phyloP scores from a whole-genome alignment of 2,113 vertebrate species.

The Abramis brama region DNA sequence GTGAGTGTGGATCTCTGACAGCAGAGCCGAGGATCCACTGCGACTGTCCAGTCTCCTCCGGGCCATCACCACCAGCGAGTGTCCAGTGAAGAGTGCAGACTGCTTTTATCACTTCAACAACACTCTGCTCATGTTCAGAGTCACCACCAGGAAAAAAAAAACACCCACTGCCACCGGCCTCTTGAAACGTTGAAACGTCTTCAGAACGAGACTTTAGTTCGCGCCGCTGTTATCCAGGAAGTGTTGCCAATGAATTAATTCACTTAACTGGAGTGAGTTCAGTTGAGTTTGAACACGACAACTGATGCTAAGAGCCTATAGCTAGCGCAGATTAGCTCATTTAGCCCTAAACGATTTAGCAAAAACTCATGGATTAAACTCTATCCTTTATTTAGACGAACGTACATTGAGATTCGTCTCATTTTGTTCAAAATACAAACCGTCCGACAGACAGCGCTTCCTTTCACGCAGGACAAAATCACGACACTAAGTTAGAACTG shows the following conservation, averaged over 20 bases:
- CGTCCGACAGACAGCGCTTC: neutral
- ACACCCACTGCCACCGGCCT: neutral
- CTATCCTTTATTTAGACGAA: neutral
- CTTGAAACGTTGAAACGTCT: neutral
- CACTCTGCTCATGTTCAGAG: slow-evolving; percentile 21
- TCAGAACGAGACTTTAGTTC: neutral
- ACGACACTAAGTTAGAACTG: neutral
- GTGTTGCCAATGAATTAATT: neutral
- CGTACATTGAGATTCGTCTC: neutral
- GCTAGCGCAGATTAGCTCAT: slow-evolving; percentile 43
- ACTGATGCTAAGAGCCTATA: slow-evolving; percentile 6
- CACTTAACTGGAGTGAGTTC: neutral
- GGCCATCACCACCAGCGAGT: slow-evolving; percentile 65
- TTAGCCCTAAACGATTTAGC: neutral
- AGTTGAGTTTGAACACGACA: neutral
- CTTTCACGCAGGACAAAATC: slow-evolving; percentile 9
- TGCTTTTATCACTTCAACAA: neutral
- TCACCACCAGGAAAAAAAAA: slow-evolving; percentile 13
- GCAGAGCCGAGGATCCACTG: slow-evolving; percentile 78
- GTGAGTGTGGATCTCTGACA: slow-evolving; percentile 80
- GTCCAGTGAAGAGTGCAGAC: slow-evolving; percentile 6
- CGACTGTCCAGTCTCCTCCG: slow-evolving; percentile 86
- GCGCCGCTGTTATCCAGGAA: neutral
- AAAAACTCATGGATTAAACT: slow-evolving; percentile 25
- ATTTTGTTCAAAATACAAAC: neutral